phyloP scores from a whole-genome alignment of 2,113 vertebrate genomes.

The Oreotrochilus melanogaster region DNA sequence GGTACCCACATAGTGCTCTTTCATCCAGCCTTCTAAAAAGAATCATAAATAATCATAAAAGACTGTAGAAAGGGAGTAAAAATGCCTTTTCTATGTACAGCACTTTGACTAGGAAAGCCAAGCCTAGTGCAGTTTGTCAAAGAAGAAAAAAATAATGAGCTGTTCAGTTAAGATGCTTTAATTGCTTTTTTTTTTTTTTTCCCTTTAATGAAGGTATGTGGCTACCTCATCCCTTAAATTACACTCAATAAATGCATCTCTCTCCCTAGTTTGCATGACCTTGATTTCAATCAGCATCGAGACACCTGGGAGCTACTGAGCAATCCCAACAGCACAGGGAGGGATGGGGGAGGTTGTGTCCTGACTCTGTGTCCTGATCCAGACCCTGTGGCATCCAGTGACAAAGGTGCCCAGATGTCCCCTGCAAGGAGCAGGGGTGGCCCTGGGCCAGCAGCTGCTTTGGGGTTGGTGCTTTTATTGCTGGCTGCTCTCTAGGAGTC shows the following conservation, averaged over 20 bases:
- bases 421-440: neutral
- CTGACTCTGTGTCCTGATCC: too few species aligned
- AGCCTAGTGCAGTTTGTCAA: neutral
- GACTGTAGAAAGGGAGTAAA: neutral
- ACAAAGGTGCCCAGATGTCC: fast-evolving
- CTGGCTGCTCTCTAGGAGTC: neutral
- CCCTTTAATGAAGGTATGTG: neutral
- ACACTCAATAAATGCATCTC: fast-evolving
- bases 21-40: neutral
- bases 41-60: neutral
- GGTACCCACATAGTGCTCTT: neutral
- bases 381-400: fast-evolving
- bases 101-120: neutral
- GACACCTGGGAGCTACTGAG: neutral
- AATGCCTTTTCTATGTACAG: neutral
- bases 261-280: neutral
- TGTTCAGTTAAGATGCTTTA: neutral
- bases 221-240: neutral
- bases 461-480: neutral
- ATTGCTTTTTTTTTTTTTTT: neutral
- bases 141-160: too few species aligned
- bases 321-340: neutral
- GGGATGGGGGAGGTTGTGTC: neutral
- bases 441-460: neutral
- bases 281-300: neutral